Base-by-base conservation (phyloP, 2,888 invertebrate genomes). In the Bibio marci region DNA sequence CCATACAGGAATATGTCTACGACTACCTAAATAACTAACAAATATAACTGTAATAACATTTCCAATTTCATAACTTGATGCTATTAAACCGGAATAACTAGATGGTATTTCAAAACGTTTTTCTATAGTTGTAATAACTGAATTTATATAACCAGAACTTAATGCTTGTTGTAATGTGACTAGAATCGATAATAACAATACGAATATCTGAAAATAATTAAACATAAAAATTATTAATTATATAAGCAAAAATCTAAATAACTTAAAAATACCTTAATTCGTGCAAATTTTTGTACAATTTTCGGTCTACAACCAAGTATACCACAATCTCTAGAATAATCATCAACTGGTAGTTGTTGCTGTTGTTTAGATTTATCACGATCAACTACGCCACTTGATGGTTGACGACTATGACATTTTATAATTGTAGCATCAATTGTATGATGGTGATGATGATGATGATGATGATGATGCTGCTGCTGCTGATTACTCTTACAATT, bases 91-190 rank as follows among this genome's bases (percentile, higher is more conserved):
- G 37, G 90, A 88, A 47, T 87, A 78, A 57, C 86, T 83, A 58
- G 90, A 90, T 44, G 90, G 90, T 55, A 92, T 88, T 63, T 92
- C 90, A 56, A 83, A 83, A 46, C 92, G 78, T 63, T 91, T 91
- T 66, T 94, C 92, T 53, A 94, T 91, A 41, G 92, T 94, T 48
- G 92, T 92, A 61, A 94, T 91, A 63, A 94, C 92, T 60, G 87
- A 87, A 66, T 88, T 88, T 50, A 87, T 86, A 60, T 88, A 88
- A 48, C 88, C 88, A 44, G 87, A 88, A 60, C 87, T 86, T 47
- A 88, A 67, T 17, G 86, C 87, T 64, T 88, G 88, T 59, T 88
- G 88, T 49, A 88, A 69, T 51, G 87, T 88, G 53, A 88, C 88
- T 57, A 88, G 75, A 67, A 87, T 75, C 56, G 87, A 87, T 50